These are phyloP conservation scores for Speoplatyrhinus poulsoni DNA, from an alignment of 2,113 vertebrate genomes.

Conservation along the genomic window DNA sequence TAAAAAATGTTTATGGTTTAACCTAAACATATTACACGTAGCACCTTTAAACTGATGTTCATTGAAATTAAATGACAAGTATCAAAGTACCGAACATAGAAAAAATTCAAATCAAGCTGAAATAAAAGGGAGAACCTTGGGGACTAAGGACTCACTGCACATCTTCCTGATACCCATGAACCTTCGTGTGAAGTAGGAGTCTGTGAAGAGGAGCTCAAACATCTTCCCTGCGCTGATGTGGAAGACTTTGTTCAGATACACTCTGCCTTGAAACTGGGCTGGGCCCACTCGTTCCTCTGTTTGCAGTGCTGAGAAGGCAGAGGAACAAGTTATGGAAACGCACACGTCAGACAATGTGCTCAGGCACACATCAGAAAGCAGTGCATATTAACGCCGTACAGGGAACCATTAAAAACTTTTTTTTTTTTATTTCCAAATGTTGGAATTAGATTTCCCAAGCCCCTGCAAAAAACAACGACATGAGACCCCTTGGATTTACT, in stretches of 20 bases:
- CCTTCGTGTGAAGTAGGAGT: slow-evolving; percentile 86
- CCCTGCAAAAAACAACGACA: too few relatives aligned
- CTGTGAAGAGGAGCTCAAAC: slow-evolving; percentile 94
- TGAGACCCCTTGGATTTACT: too few relatives aligned
- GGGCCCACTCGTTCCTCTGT: slow-evolving; percentile 77
- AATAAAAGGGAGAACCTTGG: neutral
- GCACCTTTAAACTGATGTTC: too few relatives aligned
- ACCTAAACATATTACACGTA: too few relatives aligned
- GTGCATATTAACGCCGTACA: neutral
- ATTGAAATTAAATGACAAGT: too few relatives aligned
- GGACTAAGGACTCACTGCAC: slow-evolving; percentile 83
- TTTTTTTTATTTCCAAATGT: neutral
- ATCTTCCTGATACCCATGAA: slow-evolving; percentile 86
- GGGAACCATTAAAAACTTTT: too few relatives aligned
- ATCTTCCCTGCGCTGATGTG: slow-evolving; percentile 89
- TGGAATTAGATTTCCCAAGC: too few relatives aligned
- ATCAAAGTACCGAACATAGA: too few relatives aligned
- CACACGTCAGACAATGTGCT: neutral
- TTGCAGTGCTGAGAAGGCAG: slow-evolving; percentile 28
- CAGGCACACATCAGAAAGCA: neutral
- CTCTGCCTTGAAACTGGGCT: slow-evolving; percentile 82
- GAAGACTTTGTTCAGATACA: slow-evolving; percentile 89
- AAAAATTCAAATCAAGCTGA: neutral
- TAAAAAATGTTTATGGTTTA: too few relatives aligned
- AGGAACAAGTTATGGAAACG: neutral